phyloP scores from a whole-genome alignment of 2,888 invertebrate genomes.

The Agriotes lineatus region DNA sequence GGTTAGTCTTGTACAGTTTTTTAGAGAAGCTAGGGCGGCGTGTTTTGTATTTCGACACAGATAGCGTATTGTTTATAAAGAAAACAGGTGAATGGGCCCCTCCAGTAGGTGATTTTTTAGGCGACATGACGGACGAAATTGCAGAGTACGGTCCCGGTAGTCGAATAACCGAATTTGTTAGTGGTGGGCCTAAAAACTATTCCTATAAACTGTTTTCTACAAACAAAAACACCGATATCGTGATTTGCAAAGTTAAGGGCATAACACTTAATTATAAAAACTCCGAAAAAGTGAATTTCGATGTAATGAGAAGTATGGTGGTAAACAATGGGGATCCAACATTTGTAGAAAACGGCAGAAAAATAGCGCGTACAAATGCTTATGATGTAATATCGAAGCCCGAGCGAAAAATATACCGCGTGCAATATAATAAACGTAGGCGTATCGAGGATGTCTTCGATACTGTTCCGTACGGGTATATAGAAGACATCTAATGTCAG shows the following conservation, averaged over 20 bases:
- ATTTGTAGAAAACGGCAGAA: too few relatives aligned
- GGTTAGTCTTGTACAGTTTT: not conserved
- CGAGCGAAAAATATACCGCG: not conserved
- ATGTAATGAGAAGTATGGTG: too few relatives aligned
- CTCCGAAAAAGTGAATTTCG: too few relatives aligned
- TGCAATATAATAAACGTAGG: too few relatives aligned
- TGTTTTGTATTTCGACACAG: not conserved
- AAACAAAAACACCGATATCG: not conserved
- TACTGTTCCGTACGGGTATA: too few relatives aligned
- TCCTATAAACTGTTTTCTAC: conserved; percentile 1
- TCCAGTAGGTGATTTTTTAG: not conserved
- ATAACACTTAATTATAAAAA: conserved; percentile 12
- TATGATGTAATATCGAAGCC: conserved; percentile 3
- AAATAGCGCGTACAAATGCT: not conserved
- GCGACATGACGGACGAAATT: conserved; percentile 9
- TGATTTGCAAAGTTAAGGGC: conserved; percentile 5
- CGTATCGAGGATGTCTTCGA: too few relatives aligned
- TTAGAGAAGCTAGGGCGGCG: not conserved
- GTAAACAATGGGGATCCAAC: too few relatives aligned
- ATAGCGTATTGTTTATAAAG: not conserved
- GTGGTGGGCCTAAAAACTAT: conserved; percentile 9
- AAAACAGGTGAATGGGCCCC: not conserved
- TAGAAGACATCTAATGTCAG: too few relatives aligned
- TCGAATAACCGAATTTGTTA: not conserved
- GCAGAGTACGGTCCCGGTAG: not conserved